These are phyloP conservation scores for Crocuta crocuta DNA, from an alignment of 2,113 vertebrate genomes.

Conservation along the genomic window DNA sequence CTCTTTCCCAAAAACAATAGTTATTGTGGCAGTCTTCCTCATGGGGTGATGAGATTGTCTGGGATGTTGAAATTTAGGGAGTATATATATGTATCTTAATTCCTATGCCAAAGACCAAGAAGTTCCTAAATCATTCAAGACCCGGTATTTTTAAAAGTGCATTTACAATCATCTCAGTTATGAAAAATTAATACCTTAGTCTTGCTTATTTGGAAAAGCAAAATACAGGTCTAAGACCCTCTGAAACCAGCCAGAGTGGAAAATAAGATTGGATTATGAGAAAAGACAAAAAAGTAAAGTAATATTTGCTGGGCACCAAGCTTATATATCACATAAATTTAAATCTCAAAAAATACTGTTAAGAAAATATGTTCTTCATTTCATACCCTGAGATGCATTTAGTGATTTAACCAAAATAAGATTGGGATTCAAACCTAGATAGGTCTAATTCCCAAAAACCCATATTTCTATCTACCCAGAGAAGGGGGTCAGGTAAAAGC, in stretches of 20 bases:
- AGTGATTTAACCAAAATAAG: not conserved
- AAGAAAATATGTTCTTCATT: not conserved
- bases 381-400: not conserved
- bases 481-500: not conserved
- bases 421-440: not conserved
- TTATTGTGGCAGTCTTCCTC: not conserved
- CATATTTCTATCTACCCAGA: not conserved
- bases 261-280: not conserved
- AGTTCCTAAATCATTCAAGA: not conserved
- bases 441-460: not conserved
- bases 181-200: not conserved
- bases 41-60: not conserved
- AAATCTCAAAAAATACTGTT: not conserved
- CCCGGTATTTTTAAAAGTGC: not conserved
- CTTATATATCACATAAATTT: not conserved
- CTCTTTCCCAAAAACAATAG: not conserved
- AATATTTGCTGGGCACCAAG: not conserved
- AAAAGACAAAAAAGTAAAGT: not conserved
- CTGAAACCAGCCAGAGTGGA: not conserved
- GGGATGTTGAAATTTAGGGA: not conserved
- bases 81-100: not conserved
- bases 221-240: not conserved
- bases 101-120: not conserved
- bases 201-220: not conserved
- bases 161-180: not conserved